Conservation (phyloP, 2,888 invertebrate species). For the Oxystoma pomonae region DNA sequence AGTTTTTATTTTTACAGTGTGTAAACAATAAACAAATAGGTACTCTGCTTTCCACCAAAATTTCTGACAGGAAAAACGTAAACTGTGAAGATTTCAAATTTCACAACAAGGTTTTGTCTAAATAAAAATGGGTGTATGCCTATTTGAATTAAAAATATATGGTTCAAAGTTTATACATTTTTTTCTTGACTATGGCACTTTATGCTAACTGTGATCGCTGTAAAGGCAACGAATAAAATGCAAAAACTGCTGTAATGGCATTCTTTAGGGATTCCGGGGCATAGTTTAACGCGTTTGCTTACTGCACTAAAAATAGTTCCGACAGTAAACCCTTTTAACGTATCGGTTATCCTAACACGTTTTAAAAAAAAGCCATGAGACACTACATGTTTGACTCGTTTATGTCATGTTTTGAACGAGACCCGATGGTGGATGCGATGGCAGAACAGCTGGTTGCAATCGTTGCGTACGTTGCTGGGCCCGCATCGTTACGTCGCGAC, state of each 20-base stretch:
- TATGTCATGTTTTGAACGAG: background rate
- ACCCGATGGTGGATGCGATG: no score
- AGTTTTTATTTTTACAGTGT: no score
- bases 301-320: background rate
- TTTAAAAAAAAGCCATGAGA: background rate
- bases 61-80: no score
- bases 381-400: background rate
- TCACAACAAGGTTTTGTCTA: background rate
- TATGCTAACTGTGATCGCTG: background rate
- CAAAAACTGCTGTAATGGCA: slow-evolving; percentile 2
- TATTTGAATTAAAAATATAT: background rate
- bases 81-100: background rate
- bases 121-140: no score
- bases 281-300: background rate
- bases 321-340: background rate
- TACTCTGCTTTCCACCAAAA: no score
- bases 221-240: background rate
- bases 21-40: no score
- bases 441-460: no score
- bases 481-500: no score
- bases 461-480: no score
- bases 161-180: no score
- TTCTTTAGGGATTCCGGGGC: background rate
- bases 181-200: background rate
- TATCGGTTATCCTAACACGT: no score